Base-by-base conservation (phyloP, 2,888 invertebrate species). In the Drosophila neutralis region DNA sequence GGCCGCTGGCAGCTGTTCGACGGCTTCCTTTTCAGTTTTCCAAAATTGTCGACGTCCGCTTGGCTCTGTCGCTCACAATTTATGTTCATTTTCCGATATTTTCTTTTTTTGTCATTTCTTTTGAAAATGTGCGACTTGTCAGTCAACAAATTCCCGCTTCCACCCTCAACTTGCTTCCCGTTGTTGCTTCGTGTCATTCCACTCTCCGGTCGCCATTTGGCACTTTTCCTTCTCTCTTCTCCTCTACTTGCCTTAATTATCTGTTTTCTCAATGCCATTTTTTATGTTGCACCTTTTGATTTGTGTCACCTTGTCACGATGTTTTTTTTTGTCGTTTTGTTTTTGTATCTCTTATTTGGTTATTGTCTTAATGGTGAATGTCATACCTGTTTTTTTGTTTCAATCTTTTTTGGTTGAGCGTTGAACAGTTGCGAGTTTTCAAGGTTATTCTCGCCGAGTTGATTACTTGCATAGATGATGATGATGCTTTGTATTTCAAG, bases 71-170 rank as follows among this genome's bases (percentile, higher is more conserved):
- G 61, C 49, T 51, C 64, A 52, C 27, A 79, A 86, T 87, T 87
- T 86, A 87, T 88, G 90, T 72, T 40, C 73, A 78, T 87, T 84
- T 87, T 71, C 70, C 78, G 66, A 69, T 83, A 82, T 78, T 83
- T 86, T 81, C 67, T 66, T 57, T 40, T 56, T 40, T 64, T 59
- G 73, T 80, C 72, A 84, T 87, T 86, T 86, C 87, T 77, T 78
- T 87, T 90, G 89, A 90, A 83, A 87, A 90, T 90, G 89, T 86
- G 90, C 87, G 87, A 90, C 90, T 88, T 88, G 90, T 88, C 90
- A 86, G 79, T 87, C 90, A 86, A 73, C 86, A 76, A 80, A 82
- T 78, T 68, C 65, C 64, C 74, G n/a, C 58, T 53, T 51, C 54
- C 63, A 51, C 52, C 72, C 64, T 61, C 69, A 57, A 57, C 71